These are phyloP conservation scores for Rousettus madagascariensis DNA, from an alignment of 2,797 vertebrate species.

Conservation along the genomic window DNA sequence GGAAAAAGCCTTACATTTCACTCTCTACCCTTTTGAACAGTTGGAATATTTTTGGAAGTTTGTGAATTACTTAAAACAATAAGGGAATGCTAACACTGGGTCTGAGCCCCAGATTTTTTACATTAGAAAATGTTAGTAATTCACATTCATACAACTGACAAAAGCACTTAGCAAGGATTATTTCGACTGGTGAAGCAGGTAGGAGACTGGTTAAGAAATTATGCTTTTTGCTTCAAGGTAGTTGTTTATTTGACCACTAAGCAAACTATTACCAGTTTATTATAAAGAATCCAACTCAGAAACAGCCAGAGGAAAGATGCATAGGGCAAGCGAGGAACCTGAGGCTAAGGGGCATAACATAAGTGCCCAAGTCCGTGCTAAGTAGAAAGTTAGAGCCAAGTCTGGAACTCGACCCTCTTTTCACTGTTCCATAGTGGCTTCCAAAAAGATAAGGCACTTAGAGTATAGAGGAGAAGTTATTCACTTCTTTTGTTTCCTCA, in stretches of 20 bases:
- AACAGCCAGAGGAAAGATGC: background rate
- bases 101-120: background rate
- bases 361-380: background rate
- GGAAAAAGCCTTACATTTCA: background rate
- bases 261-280: background rate
- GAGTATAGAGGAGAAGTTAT: background rate
- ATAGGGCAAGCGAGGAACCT: background rate
- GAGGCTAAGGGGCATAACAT: background rate
- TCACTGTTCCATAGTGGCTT: background rate
- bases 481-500: background rate
- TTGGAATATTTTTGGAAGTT: background rate
- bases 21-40: background rate
- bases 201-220: background rate
- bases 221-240: background rate
- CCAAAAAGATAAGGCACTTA: background rate
- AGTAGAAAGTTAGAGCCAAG: background rate
- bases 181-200: background rate
- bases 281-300: background rate
- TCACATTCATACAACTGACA: background rate
- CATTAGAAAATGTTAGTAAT: constrained; percentile 5
- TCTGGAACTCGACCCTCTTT: background rate
- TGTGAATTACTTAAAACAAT: background rate
- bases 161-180: background rate
- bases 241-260: background rate
- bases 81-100: background rate